These are phyloP conservation scores for Nasonia giraulti DNA, from an alignment of 1,140 invertebrate species.

Conservation along the genomic window DNA sequence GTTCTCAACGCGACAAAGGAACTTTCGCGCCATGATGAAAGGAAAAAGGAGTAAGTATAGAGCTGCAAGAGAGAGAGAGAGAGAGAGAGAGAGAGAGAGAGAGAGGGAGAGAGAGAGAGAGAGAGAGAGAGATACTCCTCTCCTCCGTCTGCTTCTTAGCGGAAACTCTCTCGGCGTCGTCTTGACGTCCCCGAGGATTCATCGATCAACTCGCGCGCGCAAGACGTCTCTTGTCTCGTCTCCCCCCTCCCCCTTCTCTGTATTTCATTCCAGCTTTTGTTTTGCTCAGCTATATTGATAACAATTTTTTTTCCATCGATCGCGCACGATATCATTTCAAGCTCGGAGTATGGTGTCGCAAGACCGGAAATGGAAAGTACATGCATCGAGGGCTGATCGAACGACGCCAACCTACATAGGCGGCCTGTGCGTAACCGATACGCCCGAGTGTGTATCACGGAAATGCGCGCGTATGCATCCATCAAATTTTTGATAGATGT, in stretches of 20 bases:
- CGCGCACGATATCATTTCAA: too few species aligned
- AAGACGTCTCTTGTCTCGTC: background rate
- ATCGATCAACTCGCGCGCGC: background rate
- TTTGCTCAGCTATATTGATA: too few species aligned
- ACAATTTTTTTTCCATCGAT: too few species aligned
- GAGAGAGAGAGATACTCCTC: background rate
- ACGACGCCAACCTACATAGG: background rate
- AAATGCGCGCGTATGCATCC: background rate
- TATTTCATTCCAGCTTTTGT: too few species aligned
- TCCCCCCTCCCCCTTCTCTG: background rate
- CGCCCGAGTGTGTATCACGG: too few species aligned
- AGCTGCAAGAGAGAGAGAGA: background rate
- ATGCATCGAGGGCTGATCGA: background rate
- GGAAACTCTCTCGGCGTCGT: constrained; percentile 2
- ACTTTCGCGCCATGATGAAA: constrained; percentile 27
- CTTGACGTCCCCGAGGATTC: background rate
- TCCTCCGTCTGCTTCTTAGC: background rate
- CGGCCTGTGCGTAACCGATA: too few species aligned
- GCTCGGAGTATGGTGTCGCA: background rate
- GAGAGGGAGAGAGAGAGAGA: constrained; percentile 8
- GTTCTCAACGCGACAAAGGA: constrained; percentile 21
- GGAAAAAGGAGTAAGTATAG: background rate
- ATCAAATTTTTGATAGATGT: background rate
- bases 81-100: constrained; percentile 11
- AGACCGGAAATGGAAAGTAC: background rate